Evolutionary conservation across 2,113 vertebrate genomes (phyloP).

Genomic region (Petromus typicus): DNA sequence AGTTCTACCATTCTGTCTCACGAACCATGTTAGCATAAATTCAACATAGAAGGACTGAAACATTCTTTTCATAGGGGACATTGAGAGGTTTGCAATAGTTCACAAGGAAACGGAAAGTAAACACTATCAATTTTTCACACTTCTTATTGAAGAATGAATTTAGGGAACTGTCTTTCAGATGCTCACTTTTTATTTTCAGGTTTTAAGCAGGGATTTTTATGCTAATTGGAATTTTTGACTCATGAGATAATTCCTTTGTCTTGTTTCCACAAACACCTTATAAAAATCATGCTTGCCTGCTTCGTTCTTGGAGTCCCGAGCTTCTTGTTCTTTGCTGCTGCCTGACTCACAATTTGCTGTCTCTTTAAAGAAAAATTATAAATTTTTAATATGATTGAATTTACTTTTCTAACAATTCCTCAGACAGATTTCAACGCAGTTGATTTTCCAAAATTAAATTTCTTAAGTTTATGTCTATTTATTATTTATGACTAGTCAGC

Average conservation of each 20-base stretch:
- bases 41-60: background rate
- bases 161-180: background rate
- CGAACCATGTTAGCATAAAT: background rate
- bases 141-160: background rate
- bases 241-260: background rate
- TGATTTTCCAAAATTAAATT: slow-evolving; percentile 39
- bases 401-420: background rate
- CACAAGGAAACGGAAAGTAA: background rate
- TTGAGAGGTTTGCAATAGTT: background rate
- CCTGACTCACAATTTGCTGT: background rate
- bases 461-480: background rate
- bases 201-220: background rate
- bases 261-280: background rate
- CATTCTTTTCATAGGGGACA: background rate
- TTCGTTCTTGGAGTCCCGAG: background rate
- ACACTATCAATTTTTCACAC: background rate
- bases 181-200: background rate
- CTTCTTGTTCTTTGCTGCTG: background rate
- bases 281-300: background rate
- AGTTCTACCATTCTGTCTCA: background rate
- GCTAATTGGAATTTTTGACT: background rate
- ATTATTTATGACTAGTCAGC: background rate
- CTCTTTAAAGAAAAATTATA: background rate
- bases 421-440: background rate
- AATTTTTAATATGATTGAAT: background rate